phyloP scores from a whole-genome alignment of 1,140 invertebrate genomes.

The Microplitis mediator region DNA sequence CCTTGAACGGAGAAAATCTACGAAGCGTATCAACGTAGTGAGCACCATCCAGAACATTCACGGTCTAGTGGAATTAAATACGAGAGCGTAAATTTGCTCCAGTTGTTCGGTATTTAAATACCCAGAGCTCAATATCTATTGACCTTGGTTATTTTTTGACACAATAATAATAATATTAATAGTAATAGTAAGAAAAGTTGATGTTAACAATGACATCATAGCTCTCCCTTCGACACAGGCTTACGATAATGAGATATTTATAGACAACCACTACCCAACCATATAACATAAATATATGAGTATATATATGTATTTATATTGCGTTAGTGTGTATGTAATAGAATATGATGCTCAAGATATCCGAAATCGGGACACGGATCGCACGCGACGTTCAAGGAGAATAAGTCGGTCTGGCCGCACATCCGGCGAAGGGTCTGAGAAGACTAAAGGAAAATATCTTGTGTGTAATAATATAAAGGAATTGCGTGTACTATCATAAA shows the following conservation, averaged over 20 bases:
- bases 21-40: conserved; percentile 40
- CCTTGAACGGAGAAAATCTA: conserved; percentile 8
- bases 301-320: not conserved
- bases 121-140: not conserved
- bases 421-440: conserved; percentile 5
- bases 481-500: conserved; percentile 14
- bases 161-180: not conserved
- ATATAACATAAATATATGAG: no score
- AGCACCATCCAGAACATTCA: conserved; percentile 42
- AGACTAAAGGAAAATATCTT: not conserved
- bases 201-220: not conserved
- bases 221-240: not conserved
- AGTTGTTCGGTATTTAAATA: conserved; percentile 14
- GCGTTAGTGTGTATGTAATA: not conserved
- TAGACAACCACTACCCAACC: no score
- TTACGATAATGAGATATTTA: no score
- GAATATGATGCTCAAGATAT: not conserved
- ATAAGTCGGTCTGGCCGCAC: not conserved
- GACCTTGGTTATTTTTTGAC: not conserved
- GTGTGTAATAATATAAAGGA: not conserved
- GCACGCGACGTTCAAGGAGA: conserved; percentile 14
- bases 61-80: conserved; percentile 52
- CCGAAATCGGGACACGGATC: not conserved
- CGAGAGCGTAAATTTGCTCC: conserved; percentile 31
- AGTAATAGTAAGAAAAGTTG: not conserved